Percentiles rank a stretch among this genome's conserved stretches.
phyloP scores from a whole-genome alignment of 2,113 vertebrate species.

The Etheostoma spectabile region DNA sequence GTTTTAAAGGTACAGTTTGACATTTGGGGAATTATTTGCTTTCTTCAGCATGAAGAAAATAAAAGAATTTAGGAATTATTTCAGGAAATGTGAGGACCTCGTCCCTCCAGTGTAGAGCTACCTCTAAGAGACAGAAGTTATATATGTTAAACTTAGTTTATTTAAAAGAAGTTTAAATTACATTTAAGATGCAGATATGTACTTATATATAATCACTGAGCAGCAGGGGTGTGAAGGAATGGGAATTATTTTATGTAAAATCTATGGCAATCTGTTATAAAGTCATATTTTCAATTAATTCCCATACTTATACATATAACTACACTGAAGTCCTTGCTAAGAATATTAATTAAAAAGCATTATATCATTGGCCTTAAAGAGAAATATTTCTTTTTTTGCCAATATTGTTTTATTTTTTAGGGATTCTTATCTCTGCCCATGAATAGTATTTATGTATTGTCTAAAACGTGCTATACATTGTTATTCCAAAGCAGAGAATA shows the following conservation, averaged over 20 bases:
- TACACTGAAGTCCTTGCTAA: conserved; percentile 37
- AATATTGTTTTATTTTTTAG: conserved; percentile 3
- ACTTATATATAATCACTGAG: neutral
- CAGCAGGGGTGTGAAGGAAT: conserved; percentile 4
- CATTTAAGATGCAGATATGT: neutral
- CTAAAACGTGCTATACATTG: conserved; percentile 14
- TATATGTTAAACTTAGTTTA: neutral
- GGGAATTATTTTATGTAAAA: neutral
- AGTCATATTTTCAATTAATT: neutral
- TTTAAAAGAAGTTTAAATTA: neutral
- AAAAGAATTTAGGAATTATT: neutral
- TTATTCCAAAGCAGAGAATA: conserved; percentile 44
- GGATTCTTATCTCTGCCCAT: conserved; percentile 55
- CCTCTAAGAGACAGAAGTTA: conserved; percentile 45
- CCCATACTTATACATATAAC: neutral
- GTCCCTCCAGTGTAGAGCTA: conserved; percentile 41
- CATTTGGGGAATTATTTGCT: no score
- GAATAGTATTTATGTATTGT: conserved; percentile 53
- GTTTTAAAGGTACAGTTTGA: neutral
- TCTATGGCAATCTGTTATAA: neutral
- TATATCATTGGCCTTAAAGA: neutral
- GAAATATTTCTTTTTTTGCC: neutral
- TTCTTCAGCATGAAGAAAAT: neutral
- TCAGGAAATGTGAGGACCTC: neutral
- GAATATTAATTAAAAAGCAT: neutral